Evolutionary conservation across 2,888 invertebrate genomes (phyloP), one percentile per base, ranked within the genome.

Genomic region (Cynaeus angustus): DNA sequence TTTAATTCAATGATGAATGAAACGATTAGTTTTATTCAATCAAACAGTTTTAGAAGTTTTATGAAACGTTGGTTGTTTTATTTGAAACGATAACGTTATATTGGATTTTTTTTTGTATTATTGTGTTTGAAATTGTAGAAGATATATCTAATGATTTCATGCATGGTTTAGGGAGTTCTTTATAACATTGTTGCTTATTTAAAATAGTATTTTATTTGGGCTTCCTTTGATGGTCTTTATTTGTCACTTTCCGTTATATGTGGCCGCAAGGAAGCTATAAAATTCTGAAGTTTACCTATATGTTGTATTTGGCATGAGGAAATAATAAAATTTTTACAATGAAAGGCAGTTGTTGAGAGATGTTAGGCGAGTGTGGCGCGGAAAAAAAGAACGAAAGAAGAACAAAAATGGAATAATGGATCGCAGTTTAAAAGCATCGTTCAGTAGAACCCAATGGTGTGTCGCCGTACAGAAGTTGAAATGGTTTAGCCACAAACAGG

Each of bases 401-500:
- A 56, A 56, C 56, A 41, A 41, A 41, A 56, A 41, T 56, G 41
- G 56, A 56, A 41, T 56, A 41, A 41, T 38, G 38, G 41, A 56
- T 41, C 38, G 41, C 56, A 37, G 43, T 41, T 41, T 56, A 53
- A 53, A 53, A 37, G 53, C 53, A 53, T 10, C 53, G 53, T 53
- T 53, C 37, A 37, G 37, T 37, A 12, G 37, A 53, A 53, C 33
- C 53, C 53, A 53, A 37, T 53, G 53, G 53, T 33, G 53, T 53
- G 14, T 37, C 13, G 16, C 33, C 14, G 53, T 37, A 53, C 53
- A 33, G 16, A 58, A 58, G 41, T 58, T 41, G 21, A 43, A 58
- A 55, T 55, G 55, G 55, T 38, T 38, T 38, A 37, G 55, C 55
- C 55, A 55, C 55, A 55, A 38, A 55, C 28, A n/a, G 26, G 50